Evolutionary conservation across 2,113 vertebrate genomes (phyloP).

Genomic region (Toxotes chatareus): DNA sequence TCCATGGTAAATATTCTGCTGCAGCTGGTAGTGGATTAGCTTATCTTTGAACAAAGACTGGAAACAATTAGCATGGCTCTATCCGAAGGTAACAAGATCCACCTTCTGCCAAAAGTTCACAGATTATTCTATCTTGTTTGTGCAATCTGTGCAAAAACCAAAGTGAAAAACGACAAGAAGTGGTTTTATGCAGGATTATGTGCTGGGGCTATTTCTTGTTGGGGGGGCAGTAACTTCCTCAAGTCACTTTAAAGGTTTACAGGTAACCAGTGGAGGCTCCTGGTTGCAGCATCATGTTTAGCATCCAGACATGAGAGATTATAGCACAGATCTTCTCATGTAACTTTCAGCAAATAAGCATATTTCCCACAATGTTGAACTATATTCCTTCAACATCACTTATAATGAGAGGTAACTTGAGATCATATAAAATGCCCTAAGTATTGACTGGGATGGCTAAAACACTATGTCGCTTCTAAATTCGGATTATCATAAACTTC

Average conservation of each 20-base stretch:
- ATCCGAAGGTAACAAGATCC: not conserved
- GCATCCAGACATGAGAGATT: not conserved
- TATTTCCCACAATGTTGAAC: not conserved
- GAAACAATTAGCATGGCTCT: too few species aligned
- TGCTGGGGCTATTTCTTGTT: too few species aligned
- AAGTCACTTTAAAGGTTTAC: not conserved
- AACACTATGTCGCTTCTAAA: not conserved
- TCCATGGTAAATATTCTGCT: too few species aligned
- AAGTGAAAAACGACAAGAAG: too few species aligned
- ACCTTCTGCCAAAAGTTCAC: not conserved
- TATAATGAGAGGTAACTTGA: not conserved
- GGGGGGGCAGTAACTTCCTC: not conserved
- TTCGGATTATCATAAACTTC: constrained; percentile 1
- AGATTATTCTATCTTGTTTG: not conserved
- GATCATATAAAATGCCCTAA: too few species aligned
- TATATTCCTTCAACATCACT: not conserved
- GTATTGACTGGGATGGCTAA: too few species aligned
- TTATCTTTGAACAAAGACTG: too few species aligned
- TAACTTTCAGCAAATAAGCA: too few species aligned
- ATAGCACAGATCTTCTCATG: not conserved
- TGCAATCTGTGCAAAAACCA: too few species aligned
- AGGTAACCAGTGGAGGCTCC: not conserved
- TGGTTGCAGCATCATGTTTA: not conserved
- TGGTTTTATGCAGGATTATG: too few species aligned
- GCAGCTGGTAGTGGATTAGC: too few species aligned